Evolutionary conservation across 2,888 invertebrate genomes (phyloP), one percentile per base, ranked within the genome.

Genomic region (Synergus umbraculus): DNA sequence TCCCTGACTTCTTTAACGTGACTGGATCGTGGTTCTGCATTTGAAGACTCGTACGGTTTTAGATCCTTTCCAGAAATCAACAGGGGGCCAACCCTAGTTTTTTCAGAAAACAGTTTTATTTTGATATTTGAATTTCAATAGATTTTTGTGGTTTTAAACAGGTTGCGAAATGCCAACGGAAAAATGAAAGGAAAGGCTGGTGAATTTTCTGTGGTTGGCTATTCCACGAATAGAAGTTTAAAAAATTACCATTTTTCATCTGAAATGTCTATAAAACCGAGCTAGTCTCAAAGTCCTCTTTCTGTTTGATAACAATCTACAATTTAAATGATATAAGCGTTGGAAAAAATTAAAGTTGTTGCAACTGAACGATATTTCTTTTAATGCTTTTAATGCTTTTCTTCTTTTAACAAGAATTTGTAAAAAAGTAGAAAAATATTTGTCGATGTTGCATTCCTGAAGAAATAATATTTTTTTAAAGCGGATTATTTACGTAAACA

Each of bases 1-100:
- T 82, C 79, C 79, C 78, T 76, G 69, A 41, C 78, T 76, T 78
- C 67, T 78, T 65, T 69, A 41, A 69, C 78, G 78, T 67, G 67
- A 67, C 67, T 22, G 4, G 67, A 67, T 67, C 44, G 44, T 44
- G 44, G 22, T 12, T 46, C 13, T 67, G 67, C 44, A 67, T 66
- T 66, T 9, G 18, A 18, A 54, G n/a, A 8, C 54, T 7, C n/a
- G 5, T 46, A 0, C 22, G 22, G n/a, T 54, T 67, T 67, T 13
- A 46, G 67, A 73, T 29, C 22, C 22, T 67, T 46, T 15, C n/a
- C 37, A 37, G 49, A 73, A 73, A 73, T 37, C 37, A n/a, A n/a
- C 54, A n/a, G 54, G 73, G 54, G 54, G 8, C 69, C 13, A n/a
- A 22, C 22, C 37, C 15, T 37, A 15, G 13, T 29, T 69, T 54